Base-by-base conservation (phyloP, 2,888 invertebrate species). In the Heliconius ethilla region DNA sequence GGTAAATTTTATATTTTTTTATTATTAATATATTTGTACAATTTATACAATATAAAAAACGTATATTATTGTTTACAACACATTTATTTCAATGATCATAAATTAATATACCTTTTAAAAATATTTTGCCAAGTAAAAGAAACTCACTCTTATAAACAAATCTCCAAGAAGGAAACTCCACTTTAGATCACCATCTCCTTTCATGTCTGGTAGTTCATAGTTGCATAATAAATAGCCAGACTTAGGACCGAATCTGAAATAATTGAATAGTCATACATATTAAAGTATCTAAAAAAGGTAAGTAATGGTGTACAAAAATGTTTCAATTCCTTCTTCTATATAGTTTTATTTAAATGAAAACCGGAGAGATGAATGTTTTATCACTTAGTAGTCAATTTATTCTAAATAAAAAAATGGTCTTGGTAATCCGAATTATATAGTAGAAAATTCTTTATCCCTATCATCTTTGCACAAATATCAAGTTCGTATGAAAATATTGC, bases 111-210 rank as follows among this genome's bases (percentile, higher is more conserved):
- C 25, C 1, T 27, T n/a, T n/a, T n/a, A n/a, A 51, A n/a, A 11
- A 63, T 63, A 63, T 27, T 63, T 11, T 5, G 13, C 10, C 11
- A 59, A 62, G 25, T 15, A 63, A 27, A 5, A 15, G 63, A 10
- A 33, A 77, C 81, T 84, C 82, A 94, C 94, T 87, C 90, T 89
- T 78, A 95, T 92, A 79, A 90, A 94, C 2, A 94, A 83, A 82
- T 95, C 91, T 9, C 91, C 92, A 0, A 91, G 78, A 0, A 92
- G 80, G 85, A 95, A 94, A 81, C 94, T 95, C 95, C 95, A 95
- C 78, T 93, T 92, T 0, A 95, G 86, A 81, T 95, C 91, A 0
- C 94, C 93, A 33, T 92, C 87, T 0, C 95, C 95, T 75, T 90
- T 89, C 90, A 95, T 91, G 2, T 93, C 89, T 0, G 95, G 94